These are phyloP conservation scores for Perodicticus potto DNA, from an alignment of 2,797 vertebrate genomes.

Conservation along the genomic window DNA sequence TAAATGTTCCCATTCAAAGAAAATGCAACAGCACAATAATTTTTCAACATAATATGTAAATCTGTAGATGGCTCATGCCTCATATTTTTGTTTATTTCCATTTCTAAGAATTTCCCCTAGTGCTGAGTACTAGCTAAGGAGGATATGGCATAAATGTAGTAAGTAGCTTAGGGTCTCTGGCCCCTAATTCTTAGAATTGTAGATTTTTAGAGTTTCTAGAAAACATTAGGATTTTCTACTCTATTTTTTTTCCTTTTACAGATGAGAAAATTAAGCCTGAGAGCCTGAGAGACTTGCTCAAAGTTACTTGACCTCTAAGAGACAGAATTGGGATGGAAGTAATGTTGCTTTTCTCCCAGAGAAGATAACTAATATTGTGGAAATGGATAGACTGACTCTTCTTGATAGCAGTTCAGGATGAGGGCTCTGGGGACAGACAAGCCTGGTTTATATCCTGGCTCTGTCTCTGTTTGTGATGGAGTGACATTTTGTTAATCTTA, in stretches of 20 bases:
- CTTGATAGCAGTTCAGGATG: neutral
- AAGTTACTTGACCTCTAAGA: constrained; percentile 20
- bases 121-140: neutral
- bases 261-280: neutral
- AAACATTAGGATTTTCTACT: neutral
- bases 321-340: neutral
- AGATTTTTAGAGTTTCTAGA: neutral
- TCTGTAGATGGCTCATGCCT: neutral
- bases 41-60: neutral
- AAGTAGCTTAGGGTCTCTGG: neutral
- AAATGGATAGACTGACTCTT: neutral
- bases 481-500: neutral
- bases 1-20: constrained; percentile 45
- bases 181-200: neutral
- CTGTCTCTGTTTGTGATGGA: neutral
- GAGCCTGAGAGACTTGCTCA: neutral
- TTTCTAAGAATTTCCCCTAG: constrained; percentile 46
- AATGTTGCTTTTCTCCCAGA: neutral
- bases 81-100: constrained; percentile 39
- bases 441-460: neutral
- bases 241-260: neutral
- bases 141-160: neutral
- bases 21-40: neutral
- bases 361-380: neutral
- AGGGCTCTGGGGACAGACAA: neutral